Evolutionary conservation across 1,140 invertebrate genomes (phyloP), one percentile per base, ranked within the genome.

Genomic region (Pantala flavescens): DNA sequence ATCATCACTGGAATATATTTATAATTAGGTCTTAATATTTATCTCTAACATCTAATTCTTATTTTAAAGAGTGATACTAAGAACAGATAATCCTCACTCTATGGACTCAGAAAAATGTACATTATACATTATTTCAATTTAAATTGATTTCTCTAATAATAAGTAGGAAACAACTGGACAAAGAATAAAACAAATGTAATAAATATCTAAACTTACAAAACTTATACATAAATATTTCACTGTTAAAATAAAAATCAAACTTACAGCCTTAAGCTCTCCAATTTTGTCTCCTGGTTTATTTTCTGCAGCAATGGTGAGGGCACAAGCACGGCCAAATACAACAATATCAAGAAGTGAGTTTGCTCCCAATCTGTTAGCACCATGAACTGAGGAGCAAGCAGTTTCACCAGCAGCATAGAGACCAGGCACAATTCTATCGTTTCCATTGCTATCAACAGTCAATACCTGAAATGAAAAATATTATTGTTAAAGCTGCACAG

Each of bases 321-420:
- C 97, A 84, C 95, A 97, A 24, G 96, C 95, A 79, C 97, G 88
- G 71, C 98, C 98, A 85, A 99, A 99, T 71, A 99, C 96, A 5
- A 99, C 96, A 77, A 99, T 86, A 88, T 99, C 98, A 1, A 99
- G 87, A 71, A 99, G 84, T 0, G 98, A 99, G 85, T 99, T 99
- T 71, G 98, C 97, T 78, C 98, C 98, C 16, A 99, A 87, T 73
- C 98, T 87, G 85, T 99, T 99, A 71, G 98, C 98, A 76, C 98
- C 98, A 81, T 99, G 98, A 24, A 99, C 98, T 0, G 95, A 98
- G 24, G 89, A 88, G 80, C 88, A 91, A 3, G 87, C 88, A 70
- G 87, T 83, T 82, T 93, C 91, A 42, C 91, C 91, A 75, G 87
- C 88, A 23, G 91, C 90, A 78, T 90, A 91, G 24, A 91, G 80